Evolutionary conservation across 2,888 invertebrate species (phyloP), one percentile per base, ranked within the genome.

Genomic region (Bembecia ichneumoniformis): DNA sequence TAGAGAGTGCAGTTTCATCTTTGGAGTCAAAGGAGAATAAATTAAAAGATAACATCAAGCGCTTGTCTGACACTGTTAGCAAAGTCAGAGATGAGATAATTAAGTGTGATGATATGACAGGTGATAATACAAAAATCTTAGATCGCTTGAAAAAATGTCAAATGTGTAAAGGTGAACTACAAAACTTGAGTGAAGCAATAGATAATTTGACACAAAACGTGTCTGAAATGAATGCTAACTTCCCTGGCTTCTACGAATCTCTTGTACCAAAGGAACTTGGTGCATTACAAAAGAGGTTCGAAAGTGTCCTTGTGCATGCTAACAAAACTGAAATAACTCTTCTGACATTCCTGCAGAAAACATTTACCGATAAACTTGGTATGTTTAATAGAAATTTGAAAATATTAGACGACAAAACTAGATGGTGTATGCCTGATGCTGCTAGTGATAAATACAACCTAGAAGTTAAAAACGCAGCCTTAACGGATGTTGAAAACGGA

Each of bases 391-490:
- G 96, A 60, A 92, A 95, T 68, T 90, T 97, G 9, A 89, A 91
- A 48, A 92, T 94, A 1, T 91, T 94, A 57, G 93, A 93, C 55
- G 97, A 98, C 67, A 97, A 97, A 77, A 92, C 96, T 1, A 89
- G 91, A 11, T 97, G 97, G 96, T 98, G 97, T 72, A 90, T 93
- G 64, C 95, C 96, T 0, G 97, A 97, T 68, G 90, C 93, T 1
- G 92, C 93, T 35, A 96, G 95, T 65, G 97, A 98, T 68, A 93
- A 93, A 71, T 97, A 97, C 71, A 96, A 96, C 69, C 88, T 97
- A 28, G 96, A 97, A 86, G 95, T 96, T 0, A 98, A 98, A 80
- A 90, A 93, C 62, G 92, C 94, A 1, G 93, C 95, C 0, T 73
- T 97, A 35, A 84, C 87, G 51, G 96, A 96, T 55, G 92, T 95